These are phyloP conservation scores for Sturnira hondurensis DNA, from an alignment of 2,113 vertebrate genomes.

Conservation along the genomic window DNA sequence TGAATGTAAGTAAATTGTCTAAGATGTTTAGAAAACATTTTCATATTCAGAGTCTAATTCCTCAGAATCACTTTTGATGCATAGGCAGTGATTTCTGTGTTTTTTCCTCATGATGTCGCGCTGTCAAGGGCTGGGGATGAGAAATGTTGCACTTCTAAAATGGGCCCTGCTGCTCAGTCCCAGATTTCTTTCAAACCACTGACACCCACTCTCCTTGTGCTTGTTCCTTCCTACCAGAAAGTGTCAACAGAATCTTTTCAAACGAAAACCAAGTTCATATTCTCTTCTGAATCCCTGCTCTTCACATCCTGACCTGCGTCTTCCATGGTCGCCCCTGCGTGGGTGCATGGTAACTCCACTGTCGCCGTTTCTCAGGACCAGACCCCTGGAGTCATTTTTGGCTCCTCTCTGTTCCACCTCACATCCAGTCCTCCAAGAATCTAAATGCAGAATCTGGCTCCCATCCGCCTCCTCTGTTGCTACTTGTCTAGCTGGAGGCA, in stretches of 20 bases:
- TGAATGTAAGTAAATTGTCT: background rate
- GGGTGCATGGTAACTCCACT: background rate
- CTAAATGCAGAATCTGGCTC: background rate
- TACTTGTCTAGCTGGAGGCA: conserved; percentile 6
- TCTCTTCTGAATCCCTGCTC: background rate
- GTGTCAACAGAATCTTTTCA: conserved; percentile 21
- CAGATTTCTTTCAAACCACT: conserved; percentile 42
- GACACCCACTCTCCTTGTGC: conserved; percentile 14
- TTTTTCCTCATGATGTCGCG: background rate
- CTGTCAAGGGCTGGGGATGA: background rate
- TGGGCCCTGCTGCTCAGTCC: background rate
- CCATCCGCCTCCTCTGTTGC: background rate
- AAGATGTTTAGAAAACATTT: background rate
- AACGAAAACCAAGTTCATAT: background rate
- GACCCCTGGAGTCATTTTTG: background rate
- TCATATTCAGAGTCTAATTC: background rate
- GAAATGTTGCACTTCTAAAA: conserved; percentile 8
- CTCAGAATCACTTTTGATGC: background rate
- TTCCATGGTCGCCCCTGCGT: background rate
- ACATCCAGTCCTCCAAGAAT: background rate
- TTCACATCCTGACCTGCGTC: background rate
- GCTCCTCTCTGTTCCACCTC: background rate
- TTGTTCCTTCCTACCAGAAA: background rate
- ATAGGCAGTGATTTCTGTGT: background rate
- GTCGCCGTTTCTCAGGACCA: background rate